These are phyloP conservation scores for Stegana nigrithorax DNA, from an alignment of 2,888 invertebrate species.

Conservation along the genomic window DNA sequence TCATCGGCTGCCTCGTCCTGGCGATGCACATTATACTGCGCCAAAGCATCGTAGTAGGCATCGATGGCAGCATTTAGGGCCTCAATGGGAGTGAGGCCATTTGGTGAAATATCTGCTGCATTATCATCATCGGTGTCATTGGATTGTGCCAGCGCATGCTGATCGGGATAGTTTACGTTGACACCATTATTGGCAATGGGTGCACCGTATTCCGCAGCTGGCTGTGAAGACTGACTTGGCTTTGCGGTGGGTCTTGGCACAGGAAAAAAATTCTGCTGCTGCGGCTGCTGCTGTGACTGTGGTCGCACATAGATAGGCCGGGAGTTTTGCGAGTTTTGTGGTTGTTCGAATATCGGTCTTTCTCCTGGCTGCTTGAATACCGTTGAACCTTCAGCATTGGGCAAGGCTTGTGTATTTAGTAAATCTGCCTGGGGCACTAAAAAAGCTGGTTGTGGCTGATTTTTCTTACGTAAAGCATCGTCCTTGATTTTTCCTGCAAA, in stretches of 20 bases:
- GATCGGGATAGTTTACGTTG: slow-evolving; percentile 46
- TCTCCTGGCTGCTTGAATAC: neutral
- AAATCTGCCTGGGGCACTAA: slow-evolving; percentile 40
- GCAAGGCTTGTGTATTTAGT: slow-evolving; percentile 29
- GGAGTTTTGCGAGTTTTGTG: too few species aligned
- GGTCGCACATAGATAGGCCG: neutral
- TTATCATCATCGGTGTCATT: neutral
- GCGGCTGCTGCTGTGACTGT: slow-evolving; percentile 23
- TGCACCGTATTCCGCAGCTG: too few species aligned
- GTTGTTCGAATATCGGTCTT: neutral
- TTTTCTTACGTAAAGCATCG: slow-evolving; percentile 16
- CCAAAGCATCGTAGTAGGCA: slow-evolving; percentile 27
- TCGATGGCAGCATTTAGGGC: slow-evolving; percentile 39
- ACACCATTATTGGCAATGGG: slow-evolving; percentile 32
- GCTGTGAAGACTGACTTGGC: too few species aligned
- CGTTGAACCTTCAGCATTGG: slow-evolving; percentile 23
- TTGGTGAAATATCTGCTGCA: slow-evolving; percentile 26
- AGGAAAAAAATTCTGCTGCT: slow-evolving; percentile 19
- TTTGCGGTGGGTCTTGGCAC: too few species aligned
- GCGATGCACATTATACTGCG: too few species aligned
- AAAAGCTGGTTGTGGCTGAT: slow-evolving; percentile 46
- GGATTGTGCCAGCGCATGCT: neutral
- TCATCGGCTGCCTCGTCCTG: too few species aligned
- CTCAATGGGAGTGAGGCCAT: slow-evolving; percentile 36
- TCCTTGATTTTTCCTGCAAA: slow-evolving; percentile 51